These are phyloP conservation scores for Ostrea denselamellosa DNA, from an alignment of 1,140 invertebrate genomes.

Conservation along the genomic window DNA sequence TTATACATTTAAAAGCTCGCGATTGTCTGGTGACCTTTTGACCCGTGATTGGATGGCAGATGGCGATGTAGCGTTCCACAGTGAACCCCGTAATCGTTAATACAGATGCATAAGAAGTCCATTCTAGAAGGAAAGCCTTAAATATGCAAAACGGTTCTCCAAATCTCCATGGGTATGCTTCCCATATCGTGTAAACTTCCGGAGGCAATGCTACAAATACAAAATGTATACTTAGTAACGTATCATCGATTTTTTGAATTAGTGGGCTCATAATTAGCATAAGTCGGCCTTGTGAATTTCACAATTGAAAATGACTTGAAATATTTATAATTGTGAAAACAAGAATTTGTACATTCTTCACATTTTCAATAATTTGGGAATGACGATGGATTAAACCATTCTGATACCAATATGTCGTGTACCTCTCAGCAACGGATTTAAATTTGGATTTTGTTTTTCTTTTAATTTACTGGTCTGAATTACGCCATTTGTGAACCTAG, in stretches of 20 bases:
- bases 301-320: too few species aligned
- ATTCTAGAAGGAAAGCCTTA: constrained; percentile 91
- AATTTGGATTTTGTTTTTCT: too few species aligned
- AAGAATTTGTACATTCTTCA: too few species aligned
- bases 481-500: too few species aligned
- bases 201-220: constrained; percentile 85
- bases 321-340: background rate
- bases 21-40: constrained; percentile 91
- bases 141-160: constrained; percentile 91
- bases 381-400: too few species aligned
- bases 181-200: constrained; percentile 93
- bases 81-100: constrained; percentile 96
- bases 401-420: too few species aligned
- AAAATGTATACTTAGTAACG: constrained; percentile 20
- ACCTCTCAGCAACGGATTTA: too few species aligned
- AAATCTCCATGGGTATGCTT: constrained; percentile 91
- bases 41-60: constrained; percentile 93
- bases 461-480: too few species aligned
- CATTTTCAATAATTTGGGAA: too few species aligned
- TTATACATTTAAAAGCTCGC: constrained; percentile 89
- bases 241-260: background rate
- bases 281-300: too few species aligned
- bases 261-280: too few species aligned
- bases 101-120: constrained; percentile 95
- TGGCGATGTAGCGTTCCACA: constrained; percentile 95